Evolutionary conservation across 2,888 invertebrate species (phyloP).

Genomic region (Incurvaria masculella): DNA sequence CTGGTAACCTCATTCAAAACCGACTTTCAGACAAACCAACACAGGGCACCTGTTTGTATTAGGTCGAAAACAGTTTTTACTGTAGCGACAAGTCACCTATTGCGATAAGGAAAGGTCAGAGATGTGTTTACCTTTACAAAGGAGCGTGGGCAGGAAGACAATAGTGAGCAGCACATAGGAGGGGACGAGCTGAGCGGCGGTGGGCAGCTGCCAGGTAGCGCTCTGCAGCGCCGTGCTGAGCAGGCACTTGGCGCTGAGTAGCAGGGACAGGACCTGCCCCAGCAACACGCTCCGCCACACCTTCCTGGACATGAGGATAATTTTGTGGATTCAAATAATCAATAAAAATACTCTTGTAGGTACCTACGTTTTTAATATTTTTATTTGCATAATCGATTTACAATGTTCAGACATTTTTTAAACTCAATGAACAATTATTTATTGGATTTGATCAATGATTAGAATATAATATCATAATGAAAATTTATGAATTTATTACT

Average conservation of each 20-base stretch:
- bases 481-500: no score
- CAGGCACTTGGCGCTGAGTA: constrained; percentile 75
- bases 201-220: constrained; percentile 66
- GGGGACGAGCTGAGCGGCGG: constrained; percentile 77
- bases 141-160: constrained; percentile 72
- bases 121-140: constrained; percentile 69
- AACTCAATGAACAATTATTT: no score
- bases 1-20: no score
- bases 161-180: constrained; percentile 75
- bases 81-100: no score
- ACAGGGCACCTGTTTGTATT: no score
- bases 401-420: no score
- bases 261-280: constrained; percentile 72
- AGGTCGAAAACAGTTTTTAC: no score
- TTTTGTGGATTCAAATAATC: constrained; percentile 4
- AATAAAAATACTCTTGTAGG: constrained; percentile 5
- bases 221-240: constrained; percentile 68
- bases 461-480: no score
- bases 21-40: no score
- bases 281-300: constrained; percentile 70
- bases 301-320: constrained; percentile 47
- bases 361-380: constrained; percentile 12
- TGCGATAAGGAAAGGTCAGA: no score
- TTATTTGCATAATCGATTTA: neutral
- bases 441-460: no score